Evolutionary conservation across 2,113 vertebrate species (phyloP), one percentile per base, ranked within the genome.

Genomic region (Gallinago media): DNA sequence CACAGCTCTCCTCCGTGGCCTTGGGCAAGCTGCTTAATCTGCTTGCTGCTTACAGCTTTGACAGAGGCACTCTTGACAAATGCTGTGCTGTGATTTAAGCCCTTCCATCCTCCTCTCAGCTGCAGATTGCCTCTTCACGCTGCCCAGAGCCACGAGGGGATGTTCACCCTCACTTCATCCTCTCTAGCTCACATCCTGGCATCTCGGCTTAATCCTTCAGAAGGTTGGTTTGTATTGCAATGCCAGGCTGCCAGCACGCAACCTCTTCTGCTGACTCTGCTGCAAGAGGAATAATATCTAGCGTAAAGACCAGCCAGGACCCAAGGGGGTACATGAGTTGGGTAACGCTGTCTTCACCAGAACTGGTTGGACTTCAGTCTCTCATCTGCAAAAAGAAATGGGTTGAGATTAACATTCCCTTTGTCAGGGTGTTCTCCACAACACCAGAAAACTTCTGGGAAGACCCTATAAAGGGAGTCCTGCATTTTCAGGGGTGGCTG

Each of bases 11-110:
- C 32, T 74, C 32, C 1, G 0, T 0, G 3, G 72, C 65, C 68
- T 90, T 83, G 42, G 75, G 20, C 4, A 66, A 90, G 8, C 5
- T 58, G 20, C 34, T 70, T 73, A 73, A 85, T 62, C 54, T 88
- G 15, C 32, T 56, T 36, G 8, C 31, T 59, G 52, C 27, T 47
- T 49, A 3, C 59, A 47, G 18, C 47, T 79, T 44, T 62, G 70
- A 63, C 29, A 85, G 59, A 74, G 22, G 8, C 0, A 0, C 12
- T 75, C 34, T 72, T 61, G 56, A 74, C 10, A 12, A 16, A 23
- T 1, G 2, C 32, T 65, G 3, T 29, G 26, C 47, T 67, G 47
- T 62, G 70, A 67, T 90, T 82, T 88, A 76, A 79, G 12, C 8
- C 14, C 49, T 90, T 90, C 52, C 13, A 34, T 11, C 6, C 27